Evolutionary conservation across 2,113 vertebrate genomes (phyloP), one percentile per base, ranked within the genome.

Genomic region (Ammodytes marinus): DNA sequence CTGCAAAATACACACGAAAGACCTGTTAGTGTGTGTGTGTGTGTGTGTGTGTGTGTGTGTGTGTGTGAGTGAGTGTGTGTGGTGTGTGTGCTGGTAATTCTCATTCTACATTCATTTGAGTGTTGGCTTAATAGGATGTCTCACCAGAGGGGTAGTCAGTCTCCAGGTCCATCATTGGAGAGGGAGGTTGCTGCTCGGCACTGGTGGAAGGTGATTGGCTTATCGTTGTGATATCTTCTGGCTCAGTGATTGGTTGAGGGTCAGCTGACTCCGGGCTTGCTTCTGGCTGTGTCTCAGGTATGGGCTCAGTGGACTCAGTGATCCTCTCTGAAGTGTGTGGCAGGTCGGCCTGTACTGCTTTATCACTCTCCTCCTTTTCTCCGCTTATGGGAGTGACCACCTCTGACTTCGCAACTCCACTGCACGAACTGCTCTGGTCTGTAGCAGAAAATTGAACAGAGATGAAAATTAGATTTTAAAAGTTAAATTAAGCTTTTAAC

Each of bases 131-230:
- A 17, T 1, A 12, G 9, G 11, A 55, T 8, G 6, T 71, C 96
- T 66, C 60, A 99, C 98, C 96, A 86, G 94, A 89, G 13, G 97
- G 97, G 81, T 97, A 96, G 93, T 98, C 98, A 17, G 93, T 94
- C 91, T 99, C 97, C 80, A 99, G 77, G 89, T 99, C 97, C 85
- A 96, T 94, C 90, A 93, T 85, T 46, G 96, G 92, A 47, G 96
- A 91, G 68, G 95, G 95, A 2, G 93, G 39, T 0, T 80, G 86
- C 39, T 67, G 50, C 17, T 77, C 74, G 0, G 53, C 5, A 50
- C 60, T 60, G 74, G 94, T 35, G 74, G 90, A 90, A 89, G 77
- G 94, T 85, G 47, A 94, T 10, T 66, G 65, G 88, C 54, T 61
- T 5, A 39, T 46, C 0, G 50, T 84, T 5, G 60, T 91, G 64